phyloP scores from a whole-genome alignment of 2,888 invertebrate species.

The Agrilus cyanescens region DNA sequence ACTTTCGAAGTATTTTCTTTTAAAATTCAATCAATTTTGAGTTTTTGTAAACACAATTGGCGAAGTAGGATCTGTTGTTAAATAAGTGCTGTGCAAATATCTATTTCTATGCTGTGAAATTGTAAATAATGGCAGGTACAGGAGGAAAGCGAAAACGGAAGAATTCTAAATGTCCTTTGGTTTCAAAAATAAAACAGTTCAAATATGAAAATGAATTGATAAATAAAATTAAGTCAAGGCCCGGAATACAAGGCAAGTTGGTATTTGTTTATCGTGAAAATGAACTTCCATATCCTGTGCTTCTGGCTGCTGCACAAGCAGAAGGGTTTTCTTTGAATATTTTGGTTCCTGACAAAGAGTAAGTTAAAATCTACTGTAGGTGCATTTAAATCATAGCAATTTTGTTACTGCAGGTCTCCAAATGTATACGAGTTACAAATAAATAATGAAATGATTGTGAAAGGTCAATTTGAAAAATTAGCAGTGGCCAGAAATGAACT shows the following conservation, averaged over 20 bases:
- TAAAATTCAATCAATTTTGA: too few relatives aligned
- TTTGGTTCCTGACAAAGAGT: neutral
- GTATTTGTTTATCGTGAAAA: slow-evolving; percentile 2
- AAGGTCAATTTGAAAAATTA: neutral
- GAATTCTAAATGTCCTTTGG: too few relatives aligned
- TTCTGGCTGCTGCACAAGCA: slow-evolving; percentile 2
- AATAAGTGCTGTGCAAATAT: too few relatives aligned
- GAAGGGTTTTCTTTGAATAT: neutral
- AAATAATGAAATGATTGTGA: slow-evolving; percentile 5
- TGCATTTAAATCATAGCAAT: neutral
- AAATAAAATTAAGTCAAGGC: slow-evolving; percentile 2
- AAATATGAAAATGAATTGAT: slow-evolving; percentile 2
- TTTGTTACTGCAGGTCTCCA: neutral
- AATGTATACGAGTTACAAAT: slow-evolving; percentile 2
- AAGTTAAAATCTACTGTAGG: neutral
- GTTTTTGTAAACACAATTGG: too few relatives aligned
- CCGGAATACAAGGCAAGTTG: slow-evolving; percentile 5
- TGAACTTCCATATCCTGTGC: neutral
- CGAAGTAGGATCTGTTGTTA: too few relatives aligned
- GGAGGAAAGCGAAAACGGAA: too few relatives aligned
- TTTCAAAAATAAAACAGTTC: too few relatives aligned
- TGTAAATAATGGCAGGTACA: too few relatives aligned
- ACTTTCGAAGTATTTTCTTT: too few relatives aligned
- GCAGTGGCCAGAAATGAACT: slow-evolving; percentile 4
- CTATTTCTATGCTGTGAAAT: too few relatives aligned